Percentiles rank a stretch among this genome's conserved stretches.
Conservation (phyloP, 2,113 vertebrate genomes). For the Climacteris rufus region DNA sequence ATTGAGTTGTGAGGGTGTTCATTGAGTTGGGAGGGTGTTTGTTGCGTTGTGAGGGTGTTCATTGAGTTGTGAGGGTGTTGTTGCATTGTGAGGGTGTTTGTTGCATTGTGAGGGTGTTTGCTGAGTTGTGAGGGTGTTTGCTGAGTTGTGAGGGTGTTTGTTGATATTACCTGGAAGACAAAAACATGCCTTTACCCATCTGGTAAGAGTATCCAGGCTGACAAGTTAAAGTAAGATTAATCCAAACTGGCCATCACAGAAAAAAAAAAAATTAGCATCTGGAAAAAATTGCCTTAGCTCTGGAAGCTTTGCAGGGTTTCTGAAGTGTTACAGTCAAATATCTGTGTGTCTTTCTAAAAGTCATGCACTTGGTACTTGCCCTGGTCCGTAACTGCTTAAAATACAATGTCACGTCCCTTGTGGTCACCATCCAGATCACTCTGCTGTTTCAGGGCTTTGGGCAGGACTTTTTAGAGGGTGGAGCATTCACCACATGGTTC, state of each 20-base stretch:
- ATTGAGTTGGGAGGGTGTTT: accelerated
- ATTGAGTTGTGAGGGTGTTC: accelerated
- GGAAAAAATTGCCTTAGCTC: background rate
- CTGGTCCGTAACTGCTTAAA: background rate
- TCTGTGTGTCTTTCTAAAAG: background rate
- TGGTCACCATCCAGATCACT: background rate
- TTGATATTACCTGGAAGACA: background rate
- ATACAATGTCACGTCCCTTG: background rate
- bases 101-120: background rate
- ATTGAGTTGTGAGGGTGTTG: accelerated
- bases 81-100: accelerated
- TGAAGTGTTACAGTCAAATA: background rate
- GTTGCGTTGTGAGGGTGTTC: accelerated
- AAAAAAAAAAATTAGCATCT: background rate
- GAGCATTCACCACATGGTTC: background rate
- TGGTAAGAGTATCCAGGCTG: background rate
- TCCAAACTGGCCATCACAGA: background rate
- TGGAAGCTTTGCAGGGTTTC: background rate
- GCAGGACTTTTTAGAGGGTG: background rate
- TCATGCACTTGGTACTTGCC: background rate
- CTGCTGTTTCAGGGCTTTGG: background rate
- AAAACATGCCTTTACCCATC: background rate
- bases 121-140: background rate
- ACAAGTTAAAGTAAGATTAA: background rate
- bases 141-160: background rate